Base-by-base conservation (phyloP, 2,113 vertebrate species). In the Ceyx melanurus region DNA sequence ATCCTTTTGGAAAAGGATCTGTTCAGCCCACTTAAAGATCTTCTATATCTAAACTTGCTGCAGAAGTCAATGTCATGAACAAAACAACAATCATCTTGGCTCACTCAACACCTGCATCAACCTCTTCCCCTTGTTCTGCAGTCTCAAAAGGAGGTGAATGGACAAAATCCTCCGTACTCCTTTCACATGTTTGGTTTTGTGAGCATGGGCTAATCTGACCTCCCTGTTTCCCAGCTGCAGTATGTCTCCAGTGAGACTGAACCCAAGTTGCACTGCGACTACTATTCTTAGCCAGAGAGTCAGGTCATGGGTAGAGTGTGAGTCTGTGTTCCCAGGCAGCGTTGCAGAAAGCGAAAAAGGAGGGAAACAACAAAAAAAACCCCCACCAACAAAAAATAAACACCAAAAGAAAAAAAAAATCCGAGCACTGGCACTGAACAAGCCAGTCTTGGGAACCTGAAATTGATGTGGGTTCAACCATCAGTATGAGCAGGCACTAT, bases 271-370 rank as follows among this genome's bases (percentile, higher is more conserved):
- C 93, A 96, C 95, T 91, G 65, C 2, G 67, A 29, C 90, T 96
- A 91, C 94, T 97, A 97, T 97, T 98, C 94, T 97, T 96, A 97
- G 96, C 66, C 64, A 53, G 82, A 92, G 97, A 95, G 96, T 96
- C 95, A 97, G 94, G 97, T 97, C 97, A 95, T 93, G 97, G 80
- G 96, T 96, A 96, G 95, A 94, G 92, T 79, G 89, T 76, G 90
- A 92, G 95, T 57, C 86, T 93, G 11, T 29, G 97, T 98, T 98
- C 97, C 97, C 97, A 98, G 97, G 91, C 96, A 91, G 79, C 9
- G 9, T 33, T 89, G 88, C 76, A 96, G 81, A 96, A 90, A 96
- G 92, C 67, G 92, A 94, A 89, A 75, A 82, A 11, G n/a, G 79
- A 31, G 73, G 65, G 48, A 11, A 10, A 19, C 10, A 61, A 54